Evolutionary conservation across 2,888 invertebrate genomes (phyloP).

Genomic region (Drosophila paramelanica): DNA sequence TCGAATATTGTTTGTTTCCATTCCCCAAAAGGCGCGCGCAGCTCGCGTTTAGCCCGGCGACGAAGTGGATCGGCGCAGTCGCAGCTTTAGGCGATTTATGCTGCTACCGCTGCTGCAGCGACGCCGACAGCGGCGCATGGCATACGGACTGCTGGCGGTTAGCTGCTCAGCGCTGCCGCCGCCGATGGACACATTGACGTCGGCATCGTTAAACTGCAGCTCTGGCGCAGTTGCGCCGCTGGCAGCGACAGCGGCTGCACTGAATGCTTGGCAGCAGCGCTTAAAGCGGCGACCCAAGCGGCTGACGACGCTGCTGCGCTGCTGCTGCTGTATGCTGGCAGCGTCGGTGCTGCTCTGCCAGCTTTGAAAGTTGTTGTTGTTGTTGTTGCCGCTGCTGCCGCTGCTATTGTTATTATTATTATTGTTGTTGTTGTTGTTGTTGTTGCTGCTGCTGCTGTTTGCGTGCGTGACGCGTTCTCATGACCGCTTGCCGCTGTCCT

Average conservation of each 20-base stretch:
- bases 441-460: slow-evolving; percentile 31
- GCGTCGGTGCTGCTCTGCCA: slow-evolving; percentile 22
- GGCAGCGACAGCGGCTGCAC: slow-evolving; percentile 27
- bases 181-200: slow-evolving; percentile 2
- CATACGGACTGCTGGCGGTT: slow-evolving; percentile 57
- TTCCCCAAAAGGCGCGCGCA: slow-evolving; percentile 4
- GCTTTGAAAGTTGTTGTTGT: slow-evolving; percentile 29
- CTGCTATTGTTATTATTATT: slow-evolving; percentile 7
- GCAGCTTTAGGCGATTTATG: slow-evolving; percentile 67
- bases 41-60: slow-evolving; percentile 62
- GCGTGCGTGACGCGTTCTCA: slow-evolving; percentile 69
- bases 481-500: slow-evolving; percentile 83
- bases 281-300: slow-evolving; percentile 77
- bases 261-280: slow-evolving; percentile 70
- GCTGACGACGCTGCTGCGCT: slow-evolving; percentile 49
- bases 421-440: slow-evolving; percentile 14
- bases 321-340: slow-evolving; percentile 16
- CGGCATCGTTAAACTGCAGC: slow-evolving; percentile 21
- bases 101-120: slow-evolving; percentile 65
- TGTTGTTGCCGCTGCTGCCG: slow-evolving; percentile 14
- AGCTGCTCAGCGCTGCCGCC: slow-evolving; percentile 66
- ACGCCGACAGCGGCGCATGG: slow-evolving; percentile 59
- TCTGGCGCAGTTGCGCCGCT: slow-evolving; percentile 18
- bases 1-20: slow-evolving; percentile 14
- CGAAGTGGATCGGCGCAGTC: slow-evolving; percentile 65